Conservation (phyloP, 2,113 vertebrate species). For the Caranx melampygus region DNA sequence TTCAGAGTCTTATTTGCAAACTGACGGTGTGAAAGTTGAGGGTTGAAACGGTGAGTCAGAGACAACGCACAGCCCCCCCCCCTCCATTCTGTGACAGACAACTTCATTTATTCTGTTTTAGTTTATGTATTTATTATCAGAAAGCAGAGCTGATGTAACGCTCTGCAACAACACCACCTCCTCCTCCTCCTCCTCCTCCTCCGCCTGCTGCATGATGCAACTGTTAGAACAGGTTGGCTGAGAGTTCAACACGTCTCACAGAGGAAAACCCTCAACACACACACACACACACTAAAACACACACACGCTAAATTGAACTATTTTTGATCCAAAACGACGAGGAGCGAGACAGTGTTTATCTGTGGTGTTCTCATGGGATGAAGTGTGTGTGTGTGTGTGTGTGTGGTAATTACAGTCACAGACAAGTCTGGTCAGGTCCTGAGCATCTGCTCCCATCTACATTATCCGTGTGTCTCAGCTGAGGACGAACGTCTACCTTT, state of each 20-base stretch:
- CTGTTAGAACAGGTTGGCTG: slow-evolving; percentile 13
- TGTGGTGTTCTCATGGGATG: background rate
- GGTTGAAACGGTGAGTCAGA: background rate
- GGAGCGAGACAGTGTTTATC: slow-evolving; percentile 7
- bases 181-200: background rate
- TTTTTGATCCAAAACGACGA: background rate
- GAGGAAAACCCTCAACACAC: background rate
- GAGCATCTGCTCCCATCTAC: slow-evolving; percentile 47
- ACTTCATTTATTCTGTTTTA: background rate
- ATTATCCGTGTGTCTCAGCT: background rate
- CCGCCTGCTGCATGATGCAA: slow-evolving; percentile 45
- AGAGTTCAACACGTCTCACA: background rate
- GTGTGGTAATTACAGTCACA: slow-evolving; percentile 24
- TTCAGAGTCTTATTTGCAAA: background rate
- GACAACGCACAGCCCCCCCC: background rate
- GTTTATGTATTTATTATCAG: background rate
- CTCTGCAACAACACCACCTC: slow-evolving; percentile 28
- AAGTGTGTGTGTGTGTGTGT: background rate
- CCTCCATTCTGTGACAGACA: background rate
- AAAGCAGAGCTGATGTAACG: slow-evolving; percentile 59
- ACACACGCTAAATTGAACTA: background rate
- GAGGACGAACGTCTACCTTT: background rate
- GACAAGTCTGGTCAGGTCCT: slow-evolving; percentile 51
- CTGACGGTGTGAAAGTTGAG: too few species aligned
- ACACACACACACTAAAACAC: background rate